phyloP scores from a whole-genome alignment of 2,797 vertebrate species.

The Amphiprion clarkii region DNA sequence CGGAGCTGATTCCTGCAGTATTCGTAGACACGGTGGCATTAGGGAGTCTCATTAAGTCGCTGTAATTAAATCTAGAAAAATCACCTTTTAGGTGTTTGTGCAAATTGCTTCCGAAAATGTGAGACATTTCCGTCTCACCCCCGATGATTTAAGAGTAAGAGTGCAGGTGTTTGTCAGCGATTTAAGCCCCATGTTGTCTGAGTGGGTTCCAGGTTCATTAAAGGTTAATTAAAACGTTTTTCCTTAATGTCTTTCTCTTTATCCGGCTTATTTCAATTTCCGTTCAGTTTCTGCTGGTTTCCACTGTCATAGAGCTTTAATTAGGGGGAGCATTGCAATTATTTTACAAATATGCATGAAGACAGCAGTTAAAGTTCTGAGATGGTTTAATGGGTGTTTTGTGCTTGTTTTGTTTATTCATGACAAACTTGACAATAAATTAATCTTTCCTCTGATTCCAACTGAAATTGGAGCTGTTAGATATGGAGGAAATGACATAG shows the following conservation, averaged over 20 bases:
- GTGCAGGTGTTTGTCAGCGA: slow-evolving; percentile 36
- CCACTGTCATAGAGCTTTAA: background rate
- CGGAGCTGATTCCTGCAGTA: slow-evolving; percentile 27
- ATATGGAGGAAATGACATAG: background rate
- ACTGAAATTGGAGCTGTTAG: background rate
- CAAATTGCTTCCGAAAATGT: slow-evolving; percentile 47
- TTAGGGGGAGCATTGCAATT: background rate
- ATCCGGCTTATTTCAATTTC: background rate
- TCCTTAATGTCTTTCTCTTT: slow-evolving; percentile 6
- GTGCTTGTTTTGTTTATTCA: background rate
- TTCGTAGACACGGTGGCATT: slow-evolving; percentile 27
- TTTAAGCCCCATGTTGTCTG: slow-evolving; percentile 24
- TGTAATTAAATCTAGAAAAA: slow-evolving; percentile 70
- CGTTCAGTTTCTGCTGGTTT: background rate
- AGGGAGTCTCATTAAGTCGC: slow-evolving; percentile 52
- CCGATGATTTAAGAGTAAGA: slow-evolving; percentile 24
- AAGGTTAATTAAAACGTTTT: slow-evolving; percentile 40
- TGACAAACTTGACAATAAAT: background rate
- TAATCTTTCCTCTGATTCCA: background rate
- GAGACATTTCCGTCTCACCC: slow-evolving; percentile 17
- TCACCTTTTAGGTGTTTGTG: slow-evolving; percentile 53
- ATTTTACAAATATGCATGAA: slow-evolving; percentile 4
- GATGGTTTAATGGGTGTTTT: background rate
- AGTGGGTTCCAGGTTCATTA: slow-evolving; percentile 31
- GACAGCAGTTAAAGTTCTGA: background rate